phyloP scores from a whole-genome alignment of 2,113 vertebrate genomes.

The Psophia crepitans region DNA sequence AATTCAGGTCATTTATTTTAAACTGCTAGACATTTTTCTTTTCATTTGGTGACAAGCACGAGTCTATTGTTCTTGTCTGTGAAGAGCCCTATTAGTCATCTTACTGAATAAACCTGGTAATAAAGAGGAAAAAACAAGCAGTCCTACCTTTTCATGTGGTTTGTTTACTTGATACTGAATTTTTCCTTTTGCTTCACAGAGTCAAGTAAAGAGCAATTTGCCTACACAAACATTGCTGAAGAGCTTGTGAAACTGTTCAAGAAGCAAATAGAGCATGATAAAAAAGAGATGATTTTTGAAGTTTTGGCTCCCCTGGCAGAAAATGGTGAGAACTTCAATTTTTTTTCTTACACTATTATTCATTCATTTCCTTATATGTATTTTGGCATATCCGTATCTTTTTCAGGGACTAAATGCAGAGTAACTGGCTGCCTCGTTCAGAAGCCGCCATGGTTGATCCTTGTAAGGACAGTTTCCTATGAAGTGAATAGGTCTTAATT shows the following conservation, averaged over 20 bases:
- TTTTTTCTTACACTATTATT: background rate
- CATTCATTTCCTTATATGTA: background rate
- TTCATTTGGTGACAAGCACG: constrained; percentile 1
- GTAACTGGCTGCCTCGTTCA: background rate
- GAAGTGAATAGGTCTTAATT: background rate
- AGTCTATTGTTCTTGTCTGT: constrained; percentile 22
- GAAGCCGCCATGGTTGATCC: background rate
- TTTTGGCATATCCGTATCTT: background rate
- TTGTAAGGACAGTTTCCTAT: background rate
- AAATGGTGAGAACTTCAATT: constrained; percentile 82
- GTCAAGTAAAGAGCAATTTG: constrained; percentile 98
- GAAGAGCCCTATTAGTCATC: constrained; percentile 41
- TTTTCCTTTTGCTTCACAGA: constrained; percentile 76
- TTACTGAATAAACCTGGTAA: constrained; percentile 13
- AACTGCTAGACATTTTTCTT: constrained; percentile 30
- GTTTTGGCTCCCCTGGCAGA: constrained; percentile 96
- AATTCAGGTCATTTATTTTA: constrained; percentile 33
- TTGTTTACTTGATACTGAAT: constrained; percentile 22
- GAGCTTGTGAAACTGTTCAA: constrained; percentile 95
- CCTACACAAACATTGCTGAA: constrained; percentile 91
- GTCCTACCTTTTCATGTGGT: constrained; percentile 22
- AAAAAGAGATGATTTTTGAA: constrained; percentile 98
- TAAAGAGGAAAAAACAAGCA: background rate
- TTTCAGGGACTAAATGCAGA: background rate
- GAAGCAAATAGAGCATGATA: constrained; percentile 95